Evolutionary conservation across 2,888 invertebrate genomes (phyloP).

Genomic region (Heliconius ethilla): DNA sequence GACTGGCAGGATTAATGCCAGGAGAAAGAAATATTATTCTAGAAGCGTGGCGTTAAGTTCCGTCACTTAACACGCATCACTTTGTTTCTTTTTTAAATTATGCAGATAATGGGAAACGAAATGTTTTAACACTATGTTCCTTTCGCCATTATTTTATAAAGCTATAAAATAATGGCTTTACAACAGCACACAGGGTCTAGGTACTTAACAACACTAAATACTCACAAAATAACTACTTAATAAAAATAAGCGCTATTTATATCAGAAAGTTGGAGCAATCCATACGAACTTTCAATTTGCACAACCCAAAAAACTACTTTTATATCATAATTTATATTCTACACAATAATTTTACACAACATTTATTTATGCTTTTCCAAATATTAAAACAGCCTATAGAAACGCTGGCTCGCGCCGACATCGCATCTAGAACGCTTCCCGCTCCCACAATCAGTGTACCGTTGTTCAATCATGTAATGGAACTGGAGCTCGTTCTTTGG

Average conservation of each 20-base stretch:
- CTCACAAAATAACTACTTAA: no score
- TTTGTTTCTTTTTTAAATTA: no score
- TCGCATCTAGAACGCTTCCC: conserved; percentile 37
- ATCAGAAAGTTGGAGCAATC: not conserved
- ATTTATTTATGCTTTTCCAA: conserved; percentile 15
- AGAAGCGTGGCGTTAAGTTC: no score
- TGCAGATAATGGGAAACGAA: no score
- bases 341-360: conserved; percentile 15
- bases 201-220: no score
- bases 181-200: no score
- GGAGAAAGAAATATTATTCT: no score
- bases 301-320: conserved; percentile 1
- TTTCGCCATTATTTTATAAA: no score
- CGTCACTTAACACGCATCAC: no score
- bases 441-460: conserved; percentile 38
- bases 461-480: conserved; percentile 52
- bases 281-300: not conserved
- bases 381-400: conserved; percentile 4
- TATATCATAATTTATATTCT: conserved; percentile 2
- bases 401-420: conserved; percentile 18
- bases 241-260: not conserved
- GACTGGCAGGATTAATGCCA: no score
- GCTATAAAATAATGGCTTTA: no score
- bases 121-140: no score
- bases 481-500: conserved; percentile 45